These are phyloP conservation scores for Thaumetopoea pityocampa DNA, from an alignment of 1,140 invertebrate genomes.

Conservation along the genomic window DNA sequence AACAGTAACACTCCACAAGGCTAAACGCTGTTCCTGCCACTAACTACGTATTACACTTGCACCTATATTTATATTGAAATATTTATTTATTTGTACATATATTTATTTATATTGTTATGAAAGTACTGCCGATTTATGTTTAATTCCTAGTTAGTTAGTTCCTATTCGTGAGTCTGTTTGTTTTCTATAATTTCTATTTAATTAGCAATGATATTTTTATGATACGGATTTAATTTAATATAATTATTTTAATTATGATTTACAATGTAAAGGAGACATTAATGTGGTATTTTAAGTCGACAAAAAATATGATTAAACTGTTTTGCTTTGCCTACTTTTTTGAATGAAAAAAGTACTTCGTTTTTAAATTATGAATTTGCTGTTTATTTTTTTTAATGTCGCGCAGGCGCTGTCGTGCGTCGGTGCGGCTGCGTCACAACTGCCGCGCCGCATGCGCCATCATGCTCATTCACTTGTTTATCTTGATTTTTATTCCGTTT, in stretches of 20 bases:
- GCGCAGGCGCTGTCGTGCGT: constrained; percentile 33
- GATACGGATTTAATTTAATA: constrained; percentile 5
- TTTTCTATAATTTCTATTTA: constrained; percentile 11
- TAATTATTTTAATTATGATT: constrained; percentile 1
- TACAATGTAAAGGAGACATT: too few relatives aligned
- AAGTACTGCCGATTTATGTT: constrained; percentile 22
- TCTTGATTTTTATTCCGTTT: constrained; percentile 30
- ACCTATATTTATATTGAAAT: constrained; percentile 2
- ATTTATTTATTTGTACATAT: constrained; percentile 13
- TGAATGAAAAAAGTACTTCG: too few relatives aligned
- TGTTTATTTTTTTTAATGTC: constrained; percentile 1
- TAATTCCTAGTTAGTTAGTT: constrained; percentile 20
- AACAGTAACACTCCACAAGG: too few relatives aligned
- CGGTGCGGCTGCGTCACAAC: constrained; percentile 29
- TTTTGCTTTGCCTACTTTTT: too few relatives aligned
- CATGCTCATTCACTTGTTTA: constrained; percentile 29
- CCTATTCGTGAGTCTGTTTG: constrained; percentile 6
- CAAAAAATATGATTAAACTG: too few relatives aligned
- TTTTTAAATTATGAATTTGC: constrained; percentile 8
- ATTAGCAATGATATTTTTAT: constrained; percentile 9
- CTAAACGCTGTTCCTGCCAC: too few relatives aligned
- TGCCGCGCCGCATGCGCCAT: constrained; percentile 26
- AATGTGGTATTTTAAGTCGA: too few relatives aligned
- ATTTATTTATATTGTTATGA: constrained; percentile 23
- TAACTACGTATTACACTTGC: constrained; percentile 18